Conservation (phyloP, 2,888 invertebrate species). For the Pheosia gnoma region DNA sequence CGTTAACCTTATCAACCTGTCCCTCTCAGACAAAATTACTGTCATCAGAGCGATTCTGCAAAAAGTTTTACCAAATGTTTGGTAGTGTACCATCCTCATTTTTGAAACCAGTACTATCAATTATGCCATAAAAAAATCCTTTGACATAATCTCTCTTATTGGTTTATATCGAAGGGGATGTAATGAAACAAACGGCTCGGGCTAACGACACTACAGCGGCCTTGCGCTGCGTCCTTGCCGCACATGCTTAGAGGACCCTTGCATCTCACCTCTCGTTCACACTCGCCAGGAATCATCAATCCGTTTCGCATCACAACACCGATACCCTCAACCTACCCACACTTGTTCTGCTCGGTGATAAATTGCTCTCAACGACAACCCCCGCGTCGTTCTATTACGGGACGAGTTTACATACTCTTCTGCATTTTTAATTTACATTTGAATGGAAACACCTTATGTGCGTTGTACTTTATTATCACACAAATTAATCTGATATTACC, state of each 20-base stretch:
- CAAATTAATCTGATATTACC: conserved; percentile 50
- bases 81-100: too few species aligned
- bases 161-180: conserved; percentile 41
- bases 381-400: conserved; percentile 60
- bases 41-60: not conserved
- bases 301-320: conserved; percentile 47
- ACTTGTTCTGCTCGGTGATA: conserved; percentile 67
- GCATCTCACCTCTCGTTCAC: conserved; percentile 50
- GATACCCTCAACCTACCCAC: conserved; percentile 55
- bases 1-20: conserved; percentile 12
- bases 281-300: conserved; percentile 32
- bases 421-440: conserved; percentile 70
- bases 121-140: too few species aligned
- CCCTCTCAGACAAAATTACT: not conserved
- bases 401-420: conserved; percentile 60
- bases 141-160: conserved; percentile 10
- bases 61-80: too few species aligned
- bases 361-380: conserved; percentile 70
- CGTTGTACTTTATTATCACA: conserved; percentile 64
- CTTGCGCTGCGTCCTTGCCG: conserved; percentile 77
- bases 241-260: conserved; percentile 55
- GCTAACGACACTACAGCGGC: conserved; percentile 66
- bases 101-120: too few species aligned
- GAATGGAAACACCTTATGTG: conserved; percentile 63
- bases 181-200: conserved; percentile 40